Conservation (phyloP, 2,888 invertebrate species). For the Parnassius apollo region DNA sequence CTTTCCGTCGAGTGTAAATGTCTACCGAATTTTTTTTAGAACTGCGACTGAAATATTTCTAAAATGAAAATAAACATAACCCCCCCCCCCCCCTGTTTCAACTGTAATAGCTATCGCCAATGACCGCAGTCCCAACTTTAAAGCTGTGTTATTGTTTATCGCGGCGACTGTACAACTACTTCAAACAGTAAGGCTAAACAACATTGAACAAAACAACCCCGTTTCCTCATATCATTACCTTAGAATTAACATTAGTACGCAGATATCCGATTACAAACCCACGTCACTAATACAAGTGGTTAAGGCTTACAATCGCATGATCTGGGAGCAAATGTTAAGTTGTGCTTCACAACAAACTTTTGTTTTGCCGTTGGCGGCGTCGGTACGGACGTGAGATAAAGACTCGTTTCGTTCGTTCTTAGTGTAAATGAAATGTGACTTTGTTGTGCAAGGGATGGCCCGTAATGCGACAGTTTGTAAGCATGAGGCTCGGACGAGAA, state of each 20-base stretch:
- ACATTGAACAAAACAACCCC: conserved; percentile 38
- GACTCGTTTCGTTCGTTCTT: conserved; percentile 24
- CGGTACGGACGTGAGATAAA: conserved; percentile 16
- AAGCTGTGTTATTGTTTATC: conserved; percentile 37
- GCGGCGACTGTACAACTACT: conserved; percentile 40
- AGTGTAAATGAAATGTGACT: conserved; percentile 33
- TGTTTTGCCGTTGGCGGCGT: conserved; percentile 15
- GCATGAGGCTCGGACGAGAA: conserved; percentile 71
- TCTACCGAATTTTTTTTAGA: too few species aligned
- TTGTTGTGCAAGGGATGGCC: conserved; percentile 66
- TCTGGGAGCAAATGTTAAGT: conserved; percentile 24
- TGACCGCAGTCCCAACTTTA: conserved; percentile 23
- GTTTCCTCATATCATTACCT: conserved; percentile 71
- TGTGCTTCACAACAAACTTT: conserved; percentile 24
- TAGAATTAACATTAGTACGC: conserved; percentile 67
- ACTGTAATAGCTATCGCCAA: conserved; percentile 4
- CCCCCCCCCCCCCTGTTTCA: neutral
- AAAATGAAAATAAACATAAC: too few species aligned
- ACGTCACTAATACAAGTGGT: conserved; percentile 33
- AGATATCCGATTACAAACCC: conserved; percentile 38
- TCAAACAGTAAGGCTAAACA: conserved; percentile 41
- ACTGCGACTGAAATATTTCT: too few species aligned
- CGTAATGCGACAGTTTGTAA: conserved; percentile 80
- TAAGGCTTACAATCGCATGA: conserved; percentile 49
- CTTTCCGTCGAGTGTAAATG: too few species aligned